phyloP scores from a whole-genome alignment of 2,113 vertebrate genomes.

The Alligator mississippiensis region DNA sequence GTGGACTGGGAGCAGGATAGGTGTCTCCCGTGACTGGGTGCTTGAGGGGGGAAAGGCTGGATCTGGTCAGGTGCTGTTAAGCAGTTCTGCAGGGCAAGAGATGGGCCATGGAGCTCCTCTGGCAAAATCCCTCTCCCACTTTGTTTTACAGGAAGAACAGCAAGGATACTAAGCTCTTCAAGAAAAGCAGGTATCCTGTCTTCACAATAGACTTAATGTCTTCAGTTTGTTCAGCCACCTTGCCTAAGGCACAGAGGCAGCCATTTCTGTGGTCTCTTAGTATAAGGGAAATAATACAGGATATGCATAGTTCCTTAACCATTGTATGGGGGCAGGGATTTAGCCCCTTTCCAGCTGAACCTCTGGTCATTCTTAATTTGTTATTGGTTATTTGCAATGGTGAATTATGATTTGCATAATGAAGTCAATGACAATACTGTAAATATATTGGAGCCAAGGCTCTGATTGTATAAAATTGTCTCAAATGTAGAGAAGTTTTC shows the following conservation, averaged over 20 bases:
- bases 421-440: too few relatives aligned
- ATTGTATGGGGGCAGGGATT: neutral
- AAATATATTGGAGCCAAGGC: neutral
- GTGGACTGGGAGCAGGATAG: neutral
- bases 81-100: neutral
- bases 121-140: neutral
- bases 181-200: neutral
- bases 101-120: neutral
- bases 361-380: neutral
- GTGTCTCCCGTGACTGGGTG: neutral
- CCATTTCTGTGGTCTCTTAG: neutral
- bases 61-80: neutral
- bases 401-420: neutral
- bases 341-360: neutral
- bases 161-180: neutral
- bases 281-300: neutral
- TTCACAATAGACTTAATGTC: neutral
- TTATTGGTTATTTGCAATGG: neutral
- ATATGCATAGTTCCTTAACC: neutral
- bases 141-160: neutral
- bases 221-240: neutral
- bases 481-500: neutral
- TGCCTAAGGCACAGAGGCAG: neutral
- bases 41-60: neutral
- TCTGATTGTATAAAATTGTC: neutral